Evolutionary conservation across 2,113 vertebrate species (phyloP).

Genomic region (Carassius auratus): DNA sequence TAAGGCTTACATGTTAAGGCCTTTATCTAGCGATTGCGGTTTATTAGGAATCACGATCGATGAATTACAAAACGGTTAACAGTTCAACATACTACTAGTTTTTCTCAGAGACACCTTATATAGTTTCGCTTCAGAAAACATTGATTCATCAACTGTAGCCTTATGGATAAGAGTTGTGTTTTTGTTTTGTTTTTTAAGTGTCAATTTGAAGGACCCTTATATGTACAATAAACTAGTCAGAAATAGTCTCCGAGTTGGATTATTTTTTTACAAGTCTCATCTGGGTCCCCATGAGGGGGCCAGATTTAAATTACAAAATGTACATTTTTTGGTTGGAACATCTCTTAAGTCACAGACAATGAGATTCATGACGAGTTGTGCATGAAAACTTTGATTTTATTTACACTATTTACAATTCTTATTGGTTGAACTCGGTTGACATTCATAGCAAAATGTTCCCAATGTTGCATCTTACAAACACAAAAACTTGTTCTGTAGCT

Average conservation of each 20-base stretch:
- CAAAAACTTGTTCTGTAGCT: background rate
- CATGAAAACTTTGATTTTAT: conserved; percentile 60
- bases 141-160: background rate
- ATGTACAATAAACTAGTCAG: background rate
- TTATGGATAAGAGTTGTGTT: background rate
- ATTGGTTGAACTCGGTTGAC: conserved; percentile 66
- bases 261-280: background rate
- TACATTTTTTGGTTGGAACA: background rate
- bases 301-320: background rate
- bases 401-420: conserved; percentile 69
- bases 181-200: background rate
- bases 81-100: background rate
- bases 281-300: background rate
- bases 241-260: background rate
- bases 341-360: background rate
- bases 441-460: conserved; percentile 43
- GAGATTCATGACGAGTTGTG: background rate
- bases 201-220: background rate
- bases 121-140: background rate
- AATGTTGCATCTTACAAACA: conserved; percentile 27
- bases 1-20: background rate
- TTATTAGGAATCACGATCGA: background rate
- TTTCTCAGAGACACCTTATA: background rate
- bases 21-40: background rate
- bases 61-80: background rate